Evolutionary conservation across 2,888 invertebrate species (phyloP).

Genomic region (Eupelmus urozonus): DNA sequence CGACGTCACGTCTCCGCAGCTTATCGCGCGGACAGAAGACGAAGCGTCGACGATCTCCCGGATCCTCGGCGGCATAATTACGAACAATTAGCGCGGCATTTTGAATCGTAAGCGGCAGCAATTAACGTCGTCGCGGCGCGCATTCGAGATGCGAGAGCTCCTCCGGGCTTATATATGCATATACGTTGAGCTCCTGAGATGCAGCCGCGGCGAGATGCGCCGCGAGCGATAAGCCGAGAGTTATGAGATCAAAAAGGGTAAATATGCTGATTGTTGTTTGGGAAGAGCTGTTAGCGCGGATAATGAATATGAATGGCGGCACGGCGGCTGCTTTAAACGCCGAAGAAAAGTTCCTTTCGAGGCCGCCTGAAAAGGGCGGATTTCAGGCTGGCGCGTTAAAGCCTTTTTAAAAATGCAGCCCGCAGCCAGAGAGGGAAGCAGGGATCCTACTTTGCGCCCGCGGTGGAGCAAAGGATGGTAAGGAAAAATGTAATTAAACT

Average conservation of each 20-base stretch:
- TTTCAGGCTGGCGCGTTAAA: no score
- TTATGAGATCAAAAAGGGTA: conserved; percentile 26
- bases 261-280: conserved; percentile 30
- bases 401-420: no score
- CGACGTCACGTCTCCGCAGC: neutral
- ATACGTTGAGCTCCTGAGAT: no score
- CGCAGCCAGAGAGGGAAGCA: no score
- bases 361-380: neutral
- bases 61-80: conserved; percentile 30
- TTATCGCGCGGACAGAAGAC: conserved; percentile 11
- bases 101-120: conserved; percentile 30
- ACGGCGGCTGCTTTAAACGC: neutral
- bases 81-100: conserved; percentile 51
- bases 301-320: conserved; percentile 35
- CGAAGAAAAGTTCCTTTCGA: conserved; percentile 23
- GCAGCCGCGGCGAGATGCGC: no score
- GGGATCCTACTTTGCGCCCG: no score
- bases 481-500: no score
- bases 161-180: no score
- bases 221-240: neutral
- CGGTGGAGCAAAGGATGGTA: no score
- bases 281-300: conserved; percentile 13
- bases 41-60: conserved; percentile 7
- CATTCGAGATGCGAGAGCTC: conserved; percentile 1
- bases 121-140: conserved; percentile 28